Evolutionary conservation across 2,888 invertebrate genomes (phyloP).

Genomic region (Hesperia comma): DNA sequence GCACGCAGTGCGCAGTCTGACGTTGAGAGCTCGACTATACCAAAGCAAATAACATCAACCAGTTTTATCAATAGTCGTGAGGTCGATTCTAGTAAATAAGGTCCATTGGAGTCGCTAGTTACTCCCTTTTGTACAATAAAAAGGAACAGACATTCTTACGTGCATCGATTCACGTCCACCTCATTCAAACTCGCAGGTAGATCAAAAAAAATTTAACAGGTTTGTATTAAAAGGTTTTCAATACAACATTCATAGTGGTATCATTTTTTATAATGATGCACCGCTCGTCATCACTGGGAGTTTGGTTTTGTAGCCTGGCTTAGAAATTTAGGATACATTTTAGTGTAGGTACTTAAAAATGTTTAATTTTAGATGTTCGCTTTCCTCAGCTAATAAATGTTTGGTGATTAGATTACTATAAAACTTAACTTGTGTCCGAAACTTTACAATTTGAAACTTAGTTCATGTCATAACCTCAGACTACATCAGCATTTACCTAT

Average conservation of each 20-base stretch:
- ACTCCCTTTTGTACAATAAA: constrained; percentile 24
- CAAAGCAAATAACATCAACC: constrained; percentile 61
- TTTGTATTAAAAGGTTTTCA: not conserved
- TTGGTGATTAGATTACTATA: too few species aligned
- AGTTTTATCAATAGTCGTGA: constrained; percentile 63
- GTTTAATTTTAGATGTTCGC: too few species aligned
- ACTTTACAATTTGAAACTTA: too few species aligned
- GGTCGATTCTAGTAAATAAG: constrained; percentile 57
- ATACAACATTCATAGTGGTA: not conserved
- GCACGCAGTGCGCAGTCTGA: constrained; percentile 55
- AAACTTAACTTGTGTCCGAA: too few species aligned
- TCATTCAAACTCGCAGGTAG: constrained; percentile 22
- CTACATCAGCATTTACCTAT: too few species aligned
- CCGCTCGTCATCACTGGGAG: too few species aligned
- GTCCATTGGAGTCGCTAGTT: constrained; percentile 12
- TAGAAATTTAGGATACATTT: too few species aligned
- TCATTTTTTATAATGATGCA: too few species aligned
- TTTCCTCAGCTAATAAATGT: too few species aligned
- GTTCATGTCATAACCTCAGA: too few species aligned
- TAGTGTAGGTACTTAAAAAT: too few species aligned
- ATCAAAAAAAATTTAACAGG: constrained; percentile 9
- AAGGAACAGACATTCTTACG: constrained; percentile 29
- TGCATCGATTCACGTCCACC: constrained; percentile 22
- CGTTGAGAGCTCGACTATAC: constrained; percentile 56
- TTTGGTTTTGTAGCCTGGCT: too few species aligned